Base-by-base conservation (phyloP, 1,140 invertebrate species). In the Pararge aegeria region DNA sequence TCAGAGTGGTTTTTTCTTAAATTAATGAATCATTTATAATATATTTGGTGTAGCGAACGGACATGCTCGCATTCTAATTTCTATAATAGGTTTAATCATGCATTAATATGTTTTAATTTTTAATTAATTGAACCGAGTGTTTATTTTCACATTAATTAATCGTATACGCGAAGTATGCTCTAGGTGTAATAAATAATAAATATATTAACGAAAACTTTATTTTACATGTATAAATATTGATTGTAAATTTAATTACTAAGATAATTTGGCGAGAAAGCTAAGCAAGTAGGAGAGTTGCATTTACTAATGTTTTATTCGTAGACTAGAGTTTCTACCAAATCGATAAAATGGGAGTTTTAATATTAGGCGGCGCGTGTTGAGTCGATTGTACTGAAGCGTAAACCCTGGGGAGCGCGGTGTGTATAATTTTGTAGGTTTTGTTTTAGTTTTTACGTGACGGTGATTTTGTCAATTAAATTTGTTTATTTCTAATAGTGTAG, bases 241-340 rank as follows among this genome's bases (percentile, higher is more conserved):
- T 70, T 70, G 66, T 78, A 70, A 66, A 64, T 70, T 73, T 55
- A 61, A 10, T 65, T 61, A 49, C 57, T 70, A 66, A 63, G 60
- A 49, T 56, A 59, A 68, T 46, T 70, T 74, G 73, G 74, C 66
- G 75, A 52, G 38, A 56, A 58, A 66, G 57, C 57, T 64, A 69
- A 75, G 77, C 65, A 24, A 24, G 73, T 78, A 75, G 83, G 83
- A 79, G 70, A 79, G 70, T 78, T 89, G 86, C 86, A 89, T 89
- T 89, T 89, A 89, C 86, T 87, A 87, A 89, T 88, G 73, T 89
- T 81, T 86, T 83, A 86, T 46, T 82, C 61, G 68, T 85, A 83
- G 80, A 68, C 44, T 87, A 87, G 78, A 73, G 77, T 83, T 84
- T 83, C 74, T 87, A 87, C 82, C 83, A 83, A 88, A 86, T 83